Evolutionary conservation across 2,797 vertebrate genomes (phyloP).

Genomic region (Oreochromis mossambicus): DNA sequence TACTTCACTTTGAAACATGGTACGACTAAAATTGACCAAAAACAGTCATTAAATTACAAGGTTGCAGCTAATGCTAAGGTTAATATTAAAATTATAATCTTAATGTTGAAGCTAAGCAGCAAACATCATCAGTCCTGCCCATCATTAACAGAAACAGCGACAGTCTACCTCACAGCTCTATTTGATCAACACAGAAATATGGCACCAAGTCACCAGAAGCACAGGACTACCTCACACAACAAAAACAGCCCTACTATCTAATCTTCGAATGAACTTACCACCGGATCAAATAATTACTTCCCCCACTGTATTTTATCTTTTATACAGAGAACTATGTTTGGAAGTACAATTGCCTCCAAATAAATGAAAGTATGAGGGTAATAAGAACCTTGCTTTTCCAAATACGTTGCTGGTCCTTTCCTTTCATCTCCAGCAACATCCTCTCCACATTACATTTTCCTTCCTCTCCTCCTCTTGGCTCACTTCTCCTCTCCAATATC

Average conservation of each 20-base stretch:
- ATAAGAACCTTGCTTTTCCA: not conserved
- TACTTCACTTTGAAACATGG: not conserved
- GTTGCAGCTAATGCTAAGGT: not conserved
- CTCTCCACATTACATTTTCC: not conserved
- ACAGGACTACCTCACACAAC: not conserved
- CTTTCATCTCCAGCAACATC: not conserved
- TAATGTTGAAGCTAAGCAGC: not conserved
- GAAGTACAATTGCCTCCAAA: not conserved
- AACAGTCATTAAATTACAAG: not conserved
- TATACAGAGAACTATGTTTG: not conserved
- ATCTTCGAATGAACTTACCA: not conserved
- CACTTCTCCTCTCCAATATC: conserved; percentile 2
- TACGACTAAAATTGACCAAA: fast-evolving
- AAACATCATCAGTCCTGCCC: not conserved
- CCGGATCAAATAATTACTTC: not conserved
- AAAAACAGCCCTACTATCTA: not conserved
- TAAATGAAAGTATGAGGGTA: not conserved
- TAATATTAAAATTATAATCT: not conserved
- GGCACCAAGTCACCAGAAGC: not conserved
- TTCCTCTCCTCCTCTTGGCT: not conserved
- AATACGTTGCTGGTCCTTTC: not conserved
- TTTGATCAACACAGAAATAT: not conserved
- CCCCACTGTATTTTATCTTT: not conserved
- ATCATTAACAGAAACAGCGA: not conserved
- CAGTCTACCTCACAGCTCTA: not conserved